These are phyloP conservation scores for Drosophila santomea DNA, from an alignment of 1,140 invertebrate species.

Conservation along the genomic window DNA sequence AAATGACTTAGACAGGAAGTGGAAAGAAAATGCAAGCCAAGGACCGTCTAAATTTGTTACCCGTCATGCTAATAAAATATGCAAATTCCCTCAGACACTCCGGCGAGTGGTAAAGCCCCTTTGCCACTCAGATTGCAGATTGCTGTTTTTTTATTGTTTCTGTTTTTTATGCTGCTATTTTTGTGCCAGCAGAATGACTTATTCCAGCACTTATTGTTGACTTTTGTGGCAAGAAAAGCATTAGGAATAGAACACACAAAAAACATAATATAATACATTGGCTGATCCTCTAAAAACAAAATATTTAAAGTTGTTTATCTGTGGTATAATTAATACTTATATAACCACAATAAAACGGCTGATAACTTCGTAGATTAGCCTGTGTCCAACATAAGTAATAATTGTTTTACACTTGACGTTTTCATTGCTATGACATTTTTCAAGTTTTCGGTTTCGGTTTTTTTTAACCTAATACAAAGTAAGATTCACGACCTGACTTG, in stretches of 20 bases:
- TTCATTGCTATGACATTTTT: no score
- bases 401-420: no score
- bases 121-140: constrained; percentile 3
- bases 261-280: no score
- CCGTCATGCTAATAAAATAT: constrained; percentile 67
- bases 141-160: constrained; percentile 10
- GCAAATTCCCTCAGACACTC: constrained; percentile 64
- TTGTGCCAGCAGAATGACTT: constrained; percentile 2
- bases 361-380: no score
- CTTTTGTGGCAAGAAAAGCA: no score
- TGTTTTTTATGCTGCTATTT: constrained; percentile 6
- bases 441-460: no score
- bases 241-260: no score
- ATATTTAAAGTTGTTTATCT: no score
- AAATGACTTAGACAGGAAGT: constrained; percentile 44
- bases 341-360: no score
- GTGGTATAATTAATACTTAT: no score
- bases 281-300: no score
- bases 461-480: neutral
- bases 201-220: neutral
- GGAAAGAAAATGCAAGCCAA: constrained; percentile 30
- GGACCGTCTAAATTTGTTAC: constrained; percentile 63
- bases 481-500: constrained; percentile 52
- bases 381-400: no score
- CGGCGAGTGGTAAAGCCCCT: constrained; percentile 13